Base-by-base conservation (phyloP, 2,888 invertebrate species). In the Andrena camellia region DNA sequence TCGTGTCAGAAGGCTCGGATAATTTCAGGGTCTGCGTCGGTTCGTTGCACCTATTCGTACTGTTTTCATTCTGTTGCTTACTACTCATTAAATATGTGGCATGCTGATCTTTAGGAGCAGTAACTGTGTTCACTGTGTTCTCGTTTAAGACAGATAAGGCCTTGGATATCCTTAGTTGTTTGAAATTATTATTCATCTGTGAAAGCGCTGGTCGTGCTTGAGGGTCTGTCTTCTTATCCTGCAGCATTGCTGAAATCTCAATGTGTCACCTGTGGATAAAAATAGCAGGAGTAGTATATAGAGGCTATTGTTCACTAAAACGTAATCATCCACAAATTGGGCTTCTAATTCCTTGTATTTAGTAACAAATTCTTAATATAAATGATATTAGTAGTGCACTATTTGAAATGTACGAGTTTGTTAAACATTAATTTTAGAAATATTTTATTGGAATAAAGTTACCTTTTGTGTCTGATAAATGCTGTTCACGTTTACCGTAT, bases 11-110 rank as follows among this genome's bases (percentile, higher is more conserved):
- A 7, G 70, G 2, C 5, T 35, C 2, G 8, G 86, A 72, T 23
- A 81, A 10, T 82, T 86, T 90, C 3, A 90, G 90, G 4, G 91
- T 90, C 33, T 90, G 90, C 89, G 91, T 90, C 26, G 89, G 75
- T 83, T 90, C 89, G n/a, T 63, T 62, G n/a, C 89, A 90, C 17
- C 81, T 90, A 26, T 90, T 89, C 10, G 26, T 52, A 31, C 13
- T 64, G 10, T 42, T 42, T 13, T 66, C 77, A 23, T 73, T 59
- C 7, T 29, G 64, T 23, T 76, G 31, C 0, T 52, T 67, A 17
- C 26, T 70, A 10, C 64, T 50, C 29, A 23, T 10, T 0, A 63
- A 29, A 60, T 52, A 13, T 33, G 17, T 59, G 63, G 78, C 74
- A 33, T 35, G 48, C 3, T 57, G 31, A 29, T 85, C 75, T 17